Base-by-base conservation (phyloP, 2,888 invertebrate species). In the Athripsodes cinereus region DNA sequence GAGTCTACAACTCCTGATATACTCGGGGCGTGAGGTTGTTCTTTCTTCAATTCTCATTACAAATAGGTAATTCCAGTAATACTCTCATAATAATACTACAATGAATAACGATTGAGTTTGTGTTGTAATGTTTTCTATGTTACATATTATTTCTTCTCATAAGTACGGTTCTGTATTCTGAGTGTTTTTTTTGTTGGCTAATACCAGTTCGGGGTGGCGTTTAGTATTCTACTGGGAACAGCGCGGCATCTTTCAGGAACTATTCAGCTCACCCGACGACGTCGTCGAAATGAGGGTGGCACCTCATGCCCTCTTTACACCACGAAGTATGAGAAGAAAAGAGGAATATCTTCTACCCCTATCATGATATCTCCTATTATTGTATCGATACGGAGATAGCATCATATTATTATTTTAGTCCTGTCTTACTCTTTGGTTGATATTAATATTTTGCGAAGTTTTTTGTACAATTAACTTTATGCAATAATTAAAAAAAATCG, bases 191-290 rank as follows among this genome's bases (percentile, higher is more conserved):
- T 53, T 57, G 59, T 52, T 54, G 52, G 60, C 59, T 59, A 63
- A 59, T 62, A 62, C 59, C 40, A 40, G 40, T 16, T 58, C 62
- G 56, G 44, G 58, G 58, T 31, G 55, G 52, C 59, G 59, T 59
- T 62, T 62, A 62, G 62, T 62, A 62, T 62, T 62, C 62, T 59
- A 52, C 48, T 18, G 57, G 55, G 59, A 55, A 21, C 53, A 47
- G 47, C 55, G 50, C 47, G 54, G 58, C 55, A 52, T 60, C 59
- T 49, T 57, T 55, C 60, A 55, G 52, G 52, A 60, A 57, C 60
- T 60, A 53, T 57, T 54, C 58, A 44, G 19, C 56, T 22, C 48
- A 26, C 58, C 51, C 59, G 49, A 26, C 46, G 18, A n/a, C 49
- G 53, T 46, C 34, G 22, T 35, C 19, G 21, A 20, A 50, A 50